Base-by-base conservation (phyloP, 2,888 invertebrate species). In the Omphaloscelis lunosa region DNA sequence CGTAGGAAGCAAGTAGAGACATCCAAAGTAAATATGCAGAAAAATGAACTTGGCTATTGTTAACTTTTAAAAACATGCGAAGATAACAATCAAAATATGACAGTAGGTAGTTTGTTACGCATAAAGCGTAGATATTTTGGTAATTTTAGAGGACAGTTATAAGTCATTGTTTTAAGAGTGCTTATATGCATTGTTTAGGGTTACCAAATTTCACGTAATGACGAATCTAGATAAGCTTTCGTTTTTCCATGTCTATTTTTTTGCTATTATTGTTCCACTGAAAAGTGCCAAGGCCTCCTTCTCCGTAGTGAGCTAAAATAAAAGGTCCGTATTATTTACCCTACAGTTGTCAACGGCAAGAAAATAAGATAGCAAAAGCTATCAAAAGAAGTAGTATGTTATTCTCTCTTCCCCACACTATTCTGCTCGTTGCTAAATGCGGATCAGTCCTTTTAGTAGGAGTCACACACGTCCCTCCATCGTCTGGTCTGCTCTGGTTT, bases 61-160 rank as follows among this genome's bases (percentile, higher is more conserved):
- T 20, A 41, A n/a, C 76, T 82, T 82, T 74, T 65, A 65, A 83
- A 51, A 75, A 59, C 58, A 78, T 41, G n/a, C 3, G 2, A 5
- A 66, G 73, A 85, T 82, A 69, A 74, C 20, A 72, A 84, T 84
- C 79, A 72, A 77, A 76, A 75, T 68, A 74, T 41, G 51, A 56
- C 65, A 56, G 48, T 29, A 29, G 9, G 29, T 62, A 29, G 39
- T 75, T 39, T 75, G 39, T 68, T 51, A 62, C 41, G 69, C 45
- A 48, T 53, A 56, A 59, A 70, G 63, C 70, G 72, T 79, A 45
- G 59, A 73, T 65, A 39, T 84, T 80, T 77, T 62, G 29, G 74
- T 78, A 56, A 69, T 68, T 76, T 70, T 61, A 29, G 58, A 39
- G 39, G 39, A 86, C 72, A 72, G 79, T 79, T 84, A 75, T 62